Percentiles rank a stretch among this genome's conserved stretches.
Conservation (phyloP, 2,888 invertebrate species). For the Pyrrhosoma nymphula region DNA sequence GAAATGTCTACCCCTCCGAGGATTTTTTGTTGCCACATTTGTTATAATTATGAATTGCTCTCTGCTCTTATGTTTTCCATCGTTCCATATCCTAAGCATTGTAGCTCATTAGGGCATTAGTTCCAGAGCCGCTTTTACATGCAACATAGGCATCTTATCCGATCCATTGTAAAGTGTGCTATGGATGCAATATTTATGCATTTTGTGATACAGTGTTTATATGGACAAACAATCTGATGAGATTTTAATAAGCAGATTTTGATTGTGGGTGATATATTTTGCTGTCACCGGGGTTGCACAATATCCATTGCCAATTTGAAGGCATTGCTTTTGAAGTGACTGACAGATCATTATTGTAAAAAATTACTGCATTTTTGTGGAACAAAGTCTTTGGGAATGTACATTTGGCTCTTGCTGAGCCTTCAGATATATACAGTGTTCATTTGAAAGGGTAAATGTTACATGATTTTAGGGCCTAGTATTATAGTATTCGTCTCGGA, state of each 20-base stretch:
- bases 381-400: background rate
- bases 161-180: conserved; percentile 43
- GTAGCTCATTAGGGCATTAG: background rate
- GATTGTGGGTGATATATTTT: conserved; percentile 52
- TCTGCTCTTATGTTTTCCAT: background rate
- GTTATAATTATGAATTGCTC: background rate
- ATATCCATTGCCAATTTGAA: conserved; percentile 57
- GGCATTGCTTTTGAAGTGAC: conserved; percentile 55
- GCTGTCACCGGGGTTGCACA: conserved; percentile 60
- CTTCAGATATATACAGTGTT: conserved; percentile 26
- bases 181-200: conserved; percentile 44
- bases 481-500: background rate
- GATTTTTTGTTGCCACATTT: background rate
- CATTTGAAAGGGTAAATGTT: conserved; percentile 5
- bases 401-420: conserved; percentile 12
- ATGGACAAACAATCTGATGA: conserved; percentile 43
- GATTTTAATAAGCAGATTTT: conserved; percentile 25
- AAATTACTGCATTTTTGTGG: background rate
- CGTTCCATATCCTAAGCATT: background rate
- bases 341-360: conserved; percentile 21
- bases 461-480: background rate
- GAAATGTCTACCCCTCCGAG: background rate
- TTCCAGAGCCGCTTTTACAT: background rate
- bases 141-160: conserved; percentile 43
- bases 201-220: conserved; percentile 51